Evolutionary conservation across 1,140 invertebrate species (phyloP), one percentile per base, ranked within the genome.

Genomic region (Nasonia giraulti): DNA sequence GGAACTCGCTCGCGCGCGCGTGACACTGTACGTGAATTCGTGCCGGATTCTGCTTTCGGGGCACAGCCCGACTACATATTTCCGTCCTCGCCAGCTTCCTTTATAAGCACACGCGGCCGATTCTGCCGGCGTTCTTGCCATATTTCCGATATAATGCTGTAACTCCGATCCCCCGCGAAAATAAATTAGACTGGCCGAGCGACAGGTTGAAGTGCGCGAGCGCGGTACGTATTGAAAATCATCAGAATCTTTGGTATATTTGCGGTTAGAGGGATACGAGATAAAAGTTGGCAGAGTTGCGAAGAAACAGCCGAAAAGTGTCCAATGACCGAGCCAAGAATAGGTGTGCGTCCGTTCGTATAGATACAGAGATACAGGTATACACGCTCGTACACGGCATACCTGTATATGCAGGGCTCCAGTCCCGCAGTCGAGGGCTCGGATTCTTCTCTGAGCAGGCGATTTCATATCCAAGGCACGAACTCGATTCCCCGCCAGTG

Each of bases 401-500:
- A 62, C 4, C 20, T 71, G 20, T 71, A 71, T 37, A 73, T 73
- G 33, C 5, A 73, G 7, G 27, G 17, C 55, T 17, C 20, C 17
- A 62, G 55, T 77, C 69, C 69, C 27, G 84, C 80, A 85, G 80
- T 44, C 74, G 73, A 69, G 82, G 86, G 73, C 74, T 47, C 86
- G 79, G 87, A 87, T 87, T 85, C 77, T 83, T 78, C 62, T 75
- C 85, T 86, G 86, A 71, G 69, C 76, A n/a, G 55, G 20, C 17
- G 89, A 82, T 88, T 88, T 91, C 87, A 87, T 89, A 90, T 89
- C 88, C 89, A 86, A 87, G 88, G 88, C 88, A 91, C 90, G 89
- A 91, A 91, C 89, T 91, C 89, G 89, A 91, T 91, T 91, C 87
- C 87, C 84, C 83, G 87, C 88, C 89, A 86, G 88, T 88, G 86